Base-by-base conservation (phyloP, 64 coral and sea anemone genomes). In the Platygyra sinensis region DNA sequence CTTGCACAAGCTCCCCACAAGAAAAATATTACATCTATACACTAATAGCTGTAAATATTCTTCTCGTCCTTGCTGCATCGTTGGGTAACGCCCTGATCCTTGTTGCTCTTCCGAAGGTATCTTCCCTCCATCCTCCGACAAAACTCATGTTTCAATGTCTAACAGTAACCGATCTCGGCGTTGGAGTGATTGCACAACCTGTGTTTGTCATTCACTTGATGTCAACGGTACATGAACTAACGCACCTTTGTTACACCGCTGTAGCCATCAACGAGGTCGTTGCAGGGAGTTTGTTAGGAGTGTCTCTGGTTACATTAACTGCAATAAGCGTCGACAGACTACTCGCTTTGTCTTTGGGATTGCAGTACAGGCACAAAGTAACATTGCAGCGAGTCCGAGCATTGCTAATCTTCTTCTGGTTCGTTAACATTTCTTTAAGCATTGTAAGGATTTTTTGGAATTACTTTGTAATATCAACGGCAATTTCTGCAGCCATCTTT, bases 321-420 rank as follows among this genome's bases (percentile, higher is more conserved):
- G 76, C 76, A 79, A 79, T 79, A 54, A 79, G 76, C n/a, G 22
- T 79, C 8, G 76, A 79, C 76, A 79, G 76, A 57, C 76, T 79
- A 16, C 51, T 52, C n/a, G 76, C 76, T 27, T 50, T 79, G 22
- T 79, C 49, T 3, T 16, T 79, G 20, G 25, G 52, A 29, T 25
- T 79, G 50, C 46, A 27, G 13, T 79, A n/a, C n/a, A n/a, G n/a
- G n/a, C n/a, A n/a, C n/a, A n/a, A n/a, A n/a, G n/a, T n/a, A n/a
- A n/a, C n/a, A n/a, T n/a, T n/a, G n/a, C n/a, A n/a, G n/a, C n/a
- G n/a, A n/a, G n/a, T n/a, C n/a, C n/a, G n/a, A n/a, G n/a, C n/a
- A n/a, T n/a, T n/a, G n/a, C n/a, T n/a, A n/a, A n/a, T n/a, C n/a
- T n/a, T n/a, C n/a, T n/a, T n/a, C n/a, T n/a, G n/a, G n/a, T n/a